Percentiles rank a stretch among this genome's conserved stretches.
Conservation (phyloP, 2,888 invertebrate genomes). For the Harpalus rubripes region DNA sequence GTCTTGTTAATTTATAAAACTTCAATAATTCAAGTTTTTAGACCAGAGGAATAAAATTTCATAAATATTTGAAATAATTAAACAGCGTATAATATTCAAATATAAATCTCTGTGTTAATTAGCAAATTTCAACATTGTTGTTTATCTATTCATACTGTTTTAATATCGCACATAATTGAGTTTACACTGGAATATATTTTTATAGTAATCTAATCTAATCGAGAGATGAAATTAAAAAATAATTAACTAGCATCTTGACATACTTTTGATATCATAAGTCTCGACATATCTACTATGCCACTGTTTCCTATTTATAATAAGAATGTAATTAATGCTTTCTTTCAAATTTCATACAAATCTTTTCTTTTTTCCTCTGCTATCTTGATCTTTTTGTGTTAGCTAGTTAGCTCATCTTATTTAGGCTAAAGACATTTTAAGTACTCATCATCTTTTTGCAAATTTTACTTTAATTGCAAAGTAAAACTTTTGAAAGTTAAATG, state of each 20-base stretch:
- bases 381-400: constrained; percentile 29
- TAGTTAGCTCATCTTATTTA: constrained; percentile 25
- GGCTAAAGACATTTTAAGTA: constrained; percentile 47
- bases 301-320: constrained; percentile 38
- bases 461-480: constrained; percentile 38
- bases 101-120: constrained; percentile 18
- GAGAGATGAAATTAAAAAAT: constrained; percentile 35
- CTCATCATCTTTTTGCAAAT: constrained; percentile 21
- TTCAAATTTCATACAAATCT: constrained; percentile 37
- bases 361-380: background rate
- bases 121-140: constrained; percentile 13
- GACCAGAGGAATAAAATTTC: background rate
- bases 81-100: background rate
- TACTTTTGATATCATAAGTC: constrained; percentile 26
- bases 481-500: constrained; percentile 37
- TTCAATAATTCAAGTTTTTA: background rate
- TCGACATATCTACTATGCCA: constrained; percentile 19
- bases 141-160: constrained; percentile 17
- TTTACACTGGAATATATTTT: constrained; percentile 21
- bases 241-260: constrained; percentile 43
- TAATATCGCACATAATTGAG: constrained; percentile 1
- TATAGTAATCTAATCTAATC: constrained; percentile 49
- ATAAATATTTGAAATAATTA: constrained; percentile 15
- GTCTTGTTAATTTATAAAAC: background rate
- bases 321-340: constrained; percentile 19